Percentiles rank a stretch among this genome's conserved stretches.
Evolutionary conservation across 2,113 vertebrate genomes (phyloP).

Genomic region (Heterotis niloticus): DNA sequence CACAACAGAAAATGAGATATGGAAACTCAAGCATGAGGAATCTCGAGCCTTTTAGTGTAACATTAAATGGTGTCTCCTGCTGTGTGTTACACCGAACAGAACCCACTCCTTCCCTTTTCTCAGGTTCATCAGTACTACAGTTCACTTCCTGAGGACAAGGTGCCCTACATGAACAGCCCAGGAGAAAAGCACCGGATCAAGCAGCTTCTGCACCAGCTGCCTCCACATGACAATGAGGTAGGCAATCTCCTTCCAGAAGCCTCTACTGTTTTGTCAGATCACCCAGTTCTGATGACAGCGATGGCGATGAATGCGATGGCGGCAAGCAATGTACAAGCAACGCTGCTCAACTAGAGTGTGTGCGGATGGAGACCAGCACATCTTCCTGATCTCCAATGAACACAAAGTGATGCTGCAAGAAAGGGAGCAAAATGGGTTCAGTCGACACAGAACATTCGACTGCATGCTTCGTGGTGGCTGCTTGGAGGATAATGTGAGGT

Average conservation of each 20-base stretch:
- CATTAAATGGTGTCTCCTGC: neutral
- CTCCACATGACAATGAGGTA: constrained; percentile 97
- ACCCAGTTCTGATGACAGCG: no score
- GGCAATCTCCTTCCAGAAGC: constrained; percentile 27
- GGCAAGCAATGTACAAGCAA: neutral
- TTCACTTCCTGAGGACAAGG: constrained; percentile 93
- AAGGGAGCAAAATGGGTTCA: no score
- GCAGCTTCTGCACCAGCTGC: constrained; percentile 91
- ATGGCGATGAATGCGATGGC: neutral
- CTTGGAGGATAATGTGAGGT: no score
- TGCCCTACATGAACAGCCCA: constrained; percentile 94
- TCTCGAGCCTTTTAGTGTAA: neutral
- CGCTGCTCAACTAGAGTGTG: neutral
- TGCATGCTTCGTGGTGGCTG: no score
- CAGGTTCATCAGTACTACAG: constrained; percentile 98
- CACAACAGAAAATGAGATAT: neutral
- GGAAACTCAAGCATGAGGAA: neutral
- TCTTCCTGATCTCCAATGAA: no score
- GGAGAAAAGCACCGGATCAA: constrained; percentile 94
- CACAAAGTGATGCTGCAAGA: no score
- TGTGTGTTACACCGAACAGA: constrained; percentile 3
- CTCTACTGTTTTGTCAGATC: no score
- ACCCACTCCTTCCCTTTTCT: neutral
- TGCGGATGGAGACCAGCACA: no score
- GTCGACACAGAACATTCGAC: no score